phyloP scores from a whole-genome alignment of 2,888 invertebrate species.

The Seira musarum region DNA sequence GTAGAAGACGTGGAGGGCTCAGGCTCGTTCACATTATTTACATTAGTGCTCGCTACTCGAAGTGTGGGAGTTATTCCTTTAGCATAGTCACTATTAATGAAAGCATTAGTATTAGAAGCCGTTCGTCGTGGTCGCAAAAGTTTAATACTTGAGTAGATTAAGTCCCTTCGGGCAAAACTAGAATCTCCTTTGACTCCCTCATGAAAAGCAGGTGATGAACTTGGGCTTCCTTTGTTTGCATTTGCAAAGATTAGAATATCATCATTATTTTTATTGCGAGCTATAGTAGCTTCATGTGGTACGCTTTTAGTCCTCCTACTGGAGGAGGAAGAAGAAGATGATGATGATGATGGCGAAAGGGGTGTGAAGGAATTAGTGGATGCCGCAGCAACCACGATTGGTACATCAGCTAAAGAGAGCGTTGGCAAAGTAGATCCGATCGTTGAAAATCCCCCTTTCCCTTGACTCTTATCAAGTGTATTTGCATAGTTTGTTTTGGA shows the following conservation, averaged over 20 bases:
- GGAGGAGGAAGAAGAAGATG: no score
- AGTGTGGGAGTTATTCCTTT: neutral
- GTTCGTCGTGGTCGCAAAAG: no score
- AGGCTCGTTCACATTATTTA: neutral
- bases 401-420: no score
- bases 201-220: neutral
- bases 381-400: no score
- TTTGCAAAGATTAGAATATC: slow-evolving; percentile 13
- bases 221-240: slow-evolving; percentile 23
- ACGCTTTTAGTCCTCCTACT: slow-evolving; percentile 22
- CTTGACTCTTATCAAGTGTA: no score
- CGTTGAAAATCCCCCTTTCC: no score
- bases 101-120: no score
- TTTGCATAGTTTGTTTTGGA: no score
- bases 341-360: neutral
- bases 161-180: no score
- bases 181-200: neutral
- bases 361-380: neutral
- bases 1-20: neutral
- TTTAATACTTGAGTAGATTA: no score
- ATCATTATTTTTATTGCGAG: slow-evolving; percentile 22
- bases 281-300: no score
- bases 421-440: no score
- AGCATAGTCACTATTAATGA: neutral
- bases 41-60: neutral